Evolutionary conservation across 1,140 invertebrate genomes (phyloP).

Genomic region (Aphis craccivora): DNA sequence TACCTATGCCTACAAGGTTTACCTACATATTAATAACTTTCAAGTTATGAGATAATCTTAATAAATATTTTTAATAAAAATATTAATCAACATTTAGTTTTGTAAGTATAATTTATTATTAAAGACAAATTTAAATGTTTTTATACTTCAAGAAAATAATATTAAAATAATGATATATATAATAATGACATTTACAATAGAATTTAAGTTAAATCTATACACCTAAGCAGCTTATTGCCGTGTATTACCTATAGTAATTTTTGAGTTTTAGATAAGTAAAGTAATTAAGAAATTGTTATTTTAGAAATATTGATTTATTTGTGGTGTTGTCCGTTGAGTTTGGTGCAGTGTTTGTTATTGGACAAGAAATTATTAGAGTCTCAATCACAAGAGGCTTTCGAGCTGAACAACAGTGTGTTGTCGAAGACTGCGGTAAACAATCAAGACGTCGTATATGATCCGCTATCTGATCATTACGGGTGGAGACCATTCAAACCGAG

Average conservation of each 20-base stretch:
- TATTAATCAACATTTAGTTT: neutral
- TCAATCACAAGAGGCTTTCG: neutral
- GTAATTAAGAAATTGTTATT: neutral
- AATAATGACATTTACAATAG: too few relatives aligned
- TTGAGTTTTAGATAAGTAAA: neutral
- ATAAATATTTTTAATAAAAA: neutral
- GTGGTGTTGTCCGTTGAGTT: conserved; percentile 47
- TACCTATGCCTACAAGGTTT: too few relatives aligned
- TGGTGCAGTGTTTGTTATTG: conserved; percentile 41
- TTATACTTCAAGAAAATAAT: neutral
- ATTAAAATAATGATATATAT: neutral
- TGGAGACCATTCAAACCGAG: conserved; percentile 54
- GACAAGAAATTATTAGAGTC: neutral
- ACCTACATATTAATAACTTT: neutral
- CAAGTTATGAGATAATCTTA: neutral
- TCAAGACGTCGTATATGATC: conserved; percentile 36
- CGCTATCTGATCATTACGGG: conserved; percentile 43
- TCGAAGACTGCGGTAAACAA: neutral
- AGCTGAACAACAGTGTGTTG: neutral
- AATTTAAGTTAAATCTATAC: neutral
- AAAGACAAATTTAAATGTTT: neutral
- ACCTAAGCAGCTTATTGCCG: neutral
- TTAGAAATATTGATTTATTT: conserved; percentile 42
- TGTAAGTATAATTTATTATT: too few relatives aligned
- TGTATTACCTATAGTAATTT: neutral